Evolutionary conservation across 2,113 vertebrate species (phyloP).

Genomic region (Mugil cephalus): DNA sequence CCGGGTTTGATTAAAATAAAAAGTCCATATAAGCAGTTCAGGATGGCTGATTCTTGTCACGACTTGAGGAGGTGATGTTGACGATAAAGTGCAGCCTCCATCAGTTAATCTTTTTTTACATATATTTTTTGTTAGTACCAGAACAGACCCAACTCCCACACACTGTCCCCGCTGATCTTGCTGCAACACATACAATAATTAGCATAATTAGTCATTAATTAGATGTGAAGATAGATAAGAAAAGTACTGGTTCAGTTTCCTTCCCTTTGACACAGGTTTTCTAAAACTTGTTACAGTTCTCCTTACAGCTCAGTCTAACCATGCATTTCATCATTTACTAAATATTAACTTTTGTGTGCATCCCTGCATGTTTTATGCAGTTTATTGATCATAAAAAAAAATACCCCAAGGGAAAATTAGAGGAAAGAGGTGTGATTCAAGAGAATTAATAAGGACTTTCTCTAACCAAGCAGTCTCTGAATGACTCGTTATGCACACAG

Average conservation of each 20-base stretch:
- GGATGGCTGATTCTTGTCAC: not conserved
- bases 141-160: slow-evolving; percentile 4
- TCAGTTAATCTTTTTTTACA: not conserved
- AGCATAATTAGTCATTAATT: too few species aligned
- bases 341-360: not conserved
- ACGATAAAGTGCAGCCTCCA: not conserved
- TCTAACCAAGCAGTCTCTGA: slow-evolving; percentile 65
- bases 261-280: too few species aligned
- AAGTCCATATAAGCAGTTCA: not conserved
- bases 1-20: slow-evolving; percentile 5
- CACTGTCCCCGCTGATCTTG: not conserved
- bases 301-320: too few species aligned
- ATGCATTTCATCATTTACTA: too few species aligned
- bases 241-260: too few species aligned
- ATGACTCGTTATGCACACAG: slow-evolving; percentile 65
- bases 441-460: slow-evolving; percentile 75
- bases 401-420: slow-evolving; percentile 55
- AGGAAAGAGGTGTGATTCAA: slow-evolving; percentile 51
- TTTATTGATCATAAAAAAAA: slow-evolving; percentile 49
- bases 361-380: not conserved
- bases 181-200: not conserved
- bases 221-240: too few species aligned
- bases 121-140: not conserved
- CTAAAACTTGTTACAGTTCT: too few species aligned
- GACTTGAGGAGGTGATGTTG: not conserved